These are phyloP conservation scores for Aplodontia rufa DNA, from an alignment of 2,113 vertebrate genomes.

Conservation along the genomic window DNA sequence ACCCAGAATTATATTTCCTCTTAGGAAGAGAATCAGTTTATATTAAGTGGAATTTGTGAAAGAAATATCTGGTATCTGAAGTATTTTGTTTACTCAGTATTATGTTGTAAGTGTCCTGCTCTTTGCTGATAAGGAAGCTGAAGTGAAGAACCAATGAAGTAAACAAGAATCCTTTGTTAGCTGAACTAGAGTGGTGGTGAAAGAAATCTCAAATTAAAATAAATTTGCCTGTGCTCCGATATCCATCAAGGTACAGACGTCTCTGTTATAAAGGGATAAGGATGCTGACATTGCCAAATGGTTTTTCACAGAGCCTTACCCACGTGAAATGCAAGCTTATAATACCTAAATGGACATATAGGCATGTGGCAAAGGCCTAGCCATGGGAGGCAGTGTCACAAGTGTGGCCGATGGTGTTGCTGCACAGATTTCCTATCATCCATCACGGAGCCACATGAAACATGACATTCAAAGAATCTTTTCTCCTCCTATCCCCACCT, in stretches of 20 bases:
- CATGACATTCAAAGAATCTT: neutral
- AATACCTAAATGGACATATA: neutral
- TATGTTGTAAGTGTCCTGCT: neutral
- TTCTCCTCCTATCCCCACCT: neutral
- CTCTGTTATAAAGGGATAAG: constrained; percentile 34
- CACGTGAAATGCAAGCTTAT: neutral
- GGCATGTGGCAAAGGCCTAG: neutral
- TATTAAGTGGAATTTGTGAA: neutral
- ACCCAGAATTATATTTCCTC: neutral
- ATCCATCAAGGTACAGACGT: neutral
- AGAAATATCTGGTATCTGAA: neutral
- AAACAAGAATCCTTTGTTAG: constrained; percentile 14
- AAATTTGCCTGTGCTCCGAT: neutral
- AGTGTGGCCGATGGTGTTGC: neutral
- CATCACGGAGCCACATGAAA: neutral
- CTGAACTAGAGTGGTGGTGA: neutral
- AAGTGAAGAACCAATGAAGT: neutral
- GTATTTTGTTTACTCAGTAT: neutral
- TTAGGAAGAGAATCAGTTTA: constrained; percentile 20
- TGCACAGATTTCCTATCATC: neutral
- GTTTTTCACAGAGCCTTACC: constrained; percentile 36
- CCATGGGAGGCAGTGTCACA: neutral
- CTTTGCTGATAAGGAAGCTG: constrained; percentile 42
- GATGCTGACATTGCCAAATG: neutral
- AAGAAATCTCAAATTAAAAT: neutral